Base-by-base conservation (phyloP, 2,888 invertebrate species). In the Cheilosia grossa region DNA sequence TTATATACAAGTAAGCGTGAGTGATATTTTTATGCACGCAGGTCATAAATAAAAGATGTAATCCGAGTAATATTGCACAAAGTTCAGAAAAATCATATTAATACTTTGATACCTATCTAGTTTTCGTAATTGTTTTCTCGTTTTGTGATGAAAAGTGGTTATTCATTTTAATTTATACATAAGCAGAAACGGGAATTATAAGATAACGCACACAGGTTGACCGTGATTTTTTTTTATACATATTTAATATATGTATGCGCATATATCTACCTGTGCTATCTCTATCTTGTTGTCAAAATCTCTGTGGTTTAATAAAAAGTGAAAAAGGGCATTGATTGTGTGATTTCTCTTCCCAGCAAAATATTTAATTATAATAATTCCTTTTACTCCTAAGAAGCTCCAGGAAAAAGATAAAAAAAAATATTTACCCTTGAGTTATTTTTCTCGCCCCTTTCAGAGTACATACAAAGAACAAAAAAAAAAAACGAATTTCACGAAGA, bases 371-470 rank as follows among this genome's bases (percentile, higher is more conserved):
- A 7, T 51, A 21, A 30, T 21, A 21, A 27, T 51, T 54, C 9
- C n/a, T 10, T 27, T 27, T 30, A 2, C 9, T 19, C 30, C 3
- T 10, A 40, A 40, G 19, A 44, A 49, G 15, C n/a, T 24, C 9
- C n/a, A 44, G 33, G 17, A 75, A 53, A 40, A 15, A 66, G 5
- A 42, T 21, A 56, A 10, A n/a, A 30, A 47, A 17, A n/a, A 59
- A 58, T 63, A 21, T 80, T 64, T 24, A 78, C 79, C 51, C 74
- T 79, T 74, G 58, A 79, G 63, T 83, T 74, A 19, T 63, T 63
- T 63, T 66, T 40, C 13, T 53, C 30, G 58, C 77, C 54, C 75
- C 30, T 44, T 44, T 58, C 27, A 63, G 51, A 69, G 24, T 9
- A 47, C n/a, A 47, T 17, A n/a, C n/a, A 9, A 1, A 7, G 1